Base-by-base conservation (phyloP, 2,797 vertebrate species). In the Lateolabrax maculatus region DNA sequence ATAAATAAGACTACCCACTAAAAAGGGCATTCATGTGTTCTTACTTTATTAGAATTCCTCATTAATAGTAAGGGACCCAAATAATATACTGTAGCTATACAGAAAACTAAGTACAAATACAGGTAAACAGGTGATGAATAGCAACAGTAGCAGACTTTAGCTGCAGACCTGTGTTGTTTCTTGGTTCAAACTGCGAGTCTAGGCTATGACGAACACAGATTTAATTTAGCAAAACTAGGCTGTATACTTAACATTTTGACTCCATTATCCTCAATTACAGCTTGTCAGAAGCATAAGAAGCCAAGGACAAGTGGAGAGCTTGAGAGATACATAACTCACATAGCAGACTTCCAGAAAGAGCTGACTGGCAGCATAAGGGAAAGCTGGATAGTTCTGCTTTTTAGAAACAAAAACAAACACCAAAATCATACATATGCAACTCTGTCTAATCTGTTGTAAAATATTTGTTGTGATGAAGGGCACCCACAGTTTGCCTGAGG, bases 391-490 rank as follows among this genome's bases (percentile, higher is more conserved):
- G 9, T 56, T 69, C 43, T 75, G 29, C 53, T 78, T 65, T 64
- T 77, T 11, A 73, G 46, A 53, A 13, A 66, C 43, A 64, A 31
- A 74, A 65, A 58, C 56, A 83, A 61, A 79, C 51, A 57, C 25
- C 43, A 81, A 76, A 60, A n/a, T 70, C 64, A 64, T 75, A 23
- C 39, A 71, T 75, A 53, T 77, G 75, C 57, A 77, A 8, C 65
- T 76, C 62, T 43, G 62, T 21, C 29, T 63, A 73, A 81, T 61
- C 73, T 34, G 67, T 56, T 84, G 13, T 61, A 64, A 72, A 80
- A 3, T 52, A 70, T 83, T 70, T 74, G 70, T 39, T 63, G 58
- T 56, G 80, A 69, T 77, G 80, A 77, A 79, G 55, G 66, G 77
- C 60, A 56, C 44, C 65, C 57, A 65, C 75, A 69, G 56, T 71